Evolutionary conservation across 1,140 invertebrate genomes (phyloP).

Genomic region (Aradophagus sp.): DNA sequence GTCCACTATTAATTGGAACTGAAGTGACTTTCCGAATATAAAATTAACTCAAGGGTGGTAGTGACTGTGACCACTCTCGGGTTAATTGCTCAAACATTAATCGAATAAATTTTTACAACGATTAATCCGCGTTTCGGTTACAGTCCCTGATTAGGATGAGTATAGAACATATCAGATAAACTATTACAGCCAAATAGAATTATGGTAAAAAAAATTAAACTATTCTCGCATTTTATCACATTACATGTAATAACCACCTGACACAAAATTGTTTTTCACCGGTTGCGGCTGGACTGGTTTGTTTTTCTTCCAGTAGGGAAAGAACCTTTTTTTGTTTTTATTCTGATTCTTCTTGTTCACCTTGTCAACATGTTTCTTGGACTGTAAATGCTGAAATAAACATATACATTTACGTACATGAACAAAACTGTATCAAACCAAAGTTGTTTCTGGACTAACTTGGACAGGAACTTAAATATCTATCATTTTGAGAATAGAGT

Average conservation of each 20-base stretch:
- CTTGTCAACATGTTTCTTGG: constrained; percentile 68
- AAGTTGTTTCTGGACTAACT: too few relatives aligned
- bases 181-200: constrained; percentile 1
- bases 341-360: constrained; percentile 60
- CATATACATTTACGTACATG: too few relatives aligned
- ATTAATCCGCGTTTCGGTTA: neutral
- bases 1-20: too few relatives aligned
- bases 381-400: constrained; percentile 71
- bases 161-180: constrained; percentile 10
- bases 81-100: too few relatives aligned
- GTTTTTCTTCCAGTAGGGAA: constrained; percentile 69
- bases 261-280: constrained; percentile 65
- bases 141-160: constrained; percentile 3
- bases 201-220: constrained; percentile 19
- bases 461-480: too few relatives aligned
- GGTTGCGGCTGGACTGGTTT: constrained; percentile 45
- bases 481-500: too few relatives aligned
- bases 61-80: too few relatives aligned
- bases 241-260: constrained; percentile 59
- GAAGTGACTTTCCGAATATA: too few relatives aligned
- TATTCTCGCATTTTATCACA: constrained; percentile 6
- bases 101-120: too few relatives aligned
- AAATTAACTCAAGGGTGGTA: too few relatives aligned
- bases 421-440: too few relatives aligned
- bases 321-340: constrained; percentile 62